Percentiles rank a stretch among this genome's conserved stretches.
Evolutionary conservation across 2,797 vertebrate genomes (phyloP).

Genomic region (Tenualosa thibaudeaui): DNA sequence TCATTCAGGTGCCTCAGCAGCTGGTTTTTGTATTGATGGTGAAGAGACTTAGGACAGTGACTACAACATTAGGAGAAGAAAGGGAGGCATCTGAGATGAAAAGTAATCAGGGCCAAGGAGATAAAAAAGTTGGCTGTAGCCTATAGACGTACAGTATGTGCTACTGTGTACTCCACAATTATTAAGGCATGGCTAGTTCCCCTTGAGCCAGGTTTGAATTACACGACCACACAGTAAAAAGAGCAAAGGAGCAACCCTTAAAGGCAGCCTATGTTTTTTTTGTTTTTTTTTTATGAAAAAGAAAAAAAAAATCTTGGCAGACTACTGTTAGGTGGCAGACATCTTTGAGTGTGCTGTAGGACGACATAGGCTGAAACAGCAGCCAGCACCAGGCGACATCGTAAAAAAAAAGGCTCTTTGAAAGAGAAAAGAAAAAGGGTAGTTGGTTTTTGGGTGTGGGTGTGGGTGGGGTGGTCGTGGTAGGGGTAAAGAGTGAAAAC

Average conservation of each 20-base stretch:
- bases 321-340: slow-evolving; percentile 53
- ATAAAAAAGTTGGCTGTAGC: slow-evolving; percentile 27
- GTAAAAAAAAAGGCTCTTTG: slow-evolving; percentile 12
- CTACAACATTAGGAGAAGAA: neutral
- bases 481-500: slow-evolving; percentile 21
- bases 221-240: slow-evolving; percentile 59
- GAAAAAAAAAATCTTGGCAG: slow-evolving; percentile 57
- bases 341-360: slow-evolving; percentile 41
- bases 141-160: slow-evolving; percentile 57
- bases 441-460: neutral
- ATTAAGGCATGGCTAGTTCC: slow-evolving; percentile 63
- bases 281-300: no score
- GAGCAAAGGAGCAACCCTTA: slow-evolving; percentile 46
- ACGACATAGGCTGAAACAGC: slow-evolving; percentile 43
- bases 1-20: neutral
- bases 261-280: slow-evolving; percentile 54
- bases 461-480: neutral
- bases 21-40: neutral
- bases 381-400: slow-evolving; percentile 26
- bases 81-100: neutral
- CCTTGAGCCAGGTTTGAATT: slow-evolving; percentile 64
- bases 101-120: slow-evolving; percentile 20
- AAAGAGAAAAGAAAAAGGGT: slow-evolving; percentile 12
- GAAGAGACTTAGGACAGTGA: neutral
- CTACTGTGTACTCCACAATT: slow-evolving; percentile 62